These are phyloP conservation scores for Trichopria drosophilae DNA, from an alignment of 2,888 invertebrate genomes.

Conservation along the genomic window DNA sequence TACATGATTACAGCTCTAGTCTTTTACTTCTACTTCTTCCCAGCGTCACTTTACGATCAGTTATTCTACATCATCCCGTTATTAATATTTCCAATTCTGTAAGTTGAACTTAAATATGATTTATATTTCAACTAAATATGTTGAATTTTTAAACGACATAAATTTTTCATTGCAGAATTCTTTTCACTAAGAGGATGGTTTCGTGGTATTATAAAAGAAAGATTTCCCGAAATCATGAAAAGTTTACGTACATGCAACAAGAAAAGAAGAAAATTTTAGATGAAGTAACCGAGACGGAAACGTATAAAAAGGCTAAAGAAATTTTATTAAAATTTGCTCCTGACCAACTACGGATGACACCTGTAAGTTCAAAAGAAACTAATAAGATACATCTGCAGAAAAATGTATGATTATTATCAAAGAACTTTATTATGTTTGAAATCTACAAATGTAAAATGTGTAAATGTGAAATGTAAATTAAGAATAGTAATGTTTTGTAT, in stretches of 20 bases:
- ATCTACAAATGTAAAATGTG: neutral
- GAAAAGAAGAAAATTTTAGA: constrained; percentile 88
- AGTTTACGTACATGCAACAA: constrained; percentile 71
- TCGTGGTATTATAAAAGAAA: constrained; percentile 89
- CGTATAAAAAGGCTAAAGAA: constrained; percentile 90
- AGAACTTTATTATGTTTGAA: constrained; percentile 3
- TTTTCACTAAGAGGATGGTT: constrained; percentile 75
- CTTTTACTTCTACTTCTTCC: constrained; percentile 81
- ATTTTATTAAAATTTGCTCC: constrained; percentile 86
- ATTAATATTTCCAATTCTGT: constrained; percentile 81
- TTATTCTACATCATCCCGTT: constrained; percentile 78
- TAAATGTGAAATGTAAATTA: constrained; percentile 1
- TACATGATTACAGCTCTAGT: constrained; percentile 73
- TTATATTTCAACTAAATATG: neutral
- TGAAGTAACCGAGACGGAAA: constrained; percentile 96
- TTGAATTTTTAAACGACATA: constrained; percentile 3
- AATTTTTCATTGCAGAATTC: constrained; percentile 64
- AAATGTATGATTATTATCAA: neutral
- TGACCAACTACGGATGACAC: constrained; percentile 60
- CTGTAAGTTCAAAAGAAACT: constrained; percentile 39
- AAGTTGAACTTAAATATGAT: constrained; percentile 59
- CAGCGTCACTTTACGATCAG: constrained; percentile 73
- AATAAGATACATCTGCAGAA: neutral
- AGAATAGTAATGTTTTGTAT: constrained; percentile 9
- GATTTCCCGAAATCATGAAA: constrained; percentile 75